Evolutionary conservation across 2,113 vertebrate genomes (phyloP), one percentile per base, ranked within the genome.

Genomic region (Corythaixoides concolor): DNA sequence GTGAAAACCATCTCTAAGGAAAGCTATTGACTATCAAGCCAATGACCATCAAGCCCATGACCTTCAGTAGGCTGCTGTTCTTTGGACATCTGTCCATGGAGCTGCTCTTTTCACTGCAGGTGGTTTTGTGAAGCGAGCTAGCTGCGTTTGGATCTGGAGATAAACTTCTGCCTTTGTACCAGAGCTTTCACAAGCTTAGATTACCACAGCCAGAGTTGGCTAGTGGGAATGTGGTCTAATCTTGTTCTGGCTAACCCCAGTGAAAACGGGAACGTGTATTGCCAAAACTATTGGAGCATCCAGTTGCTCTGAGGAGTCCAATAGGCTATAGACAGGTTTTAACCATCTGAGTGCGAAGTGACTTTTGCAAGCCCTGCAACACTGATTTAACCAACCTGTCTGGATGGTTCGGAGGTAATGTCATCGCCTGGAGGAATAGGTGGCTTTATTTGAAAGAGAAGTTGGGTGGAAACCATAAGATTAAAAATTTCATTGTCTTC

Each of bases 251-350:
- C 70, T 75, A 90, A 94, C 78, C 87, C 88, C 17, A 27, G 85
- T 69, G 66, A 73, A 94, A 96, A 93, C 73, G 32, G 67, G 58
- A 56, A 26, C 1, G 2, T 22, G 58, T 39, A 27, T 58, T 93
- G 89, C 81, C 93, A 91, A 78, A 89, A 47, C 50, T 83, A 24
- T 33, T 49, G 91, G 81, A 90, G 94, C 90, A 79, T 85, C 78
- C 78, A 85, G 67, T 97, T 92, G 89, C 77, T 85, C 45, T 0
- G 0, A 37, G 95, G 74, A 96, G 89, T 93, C 78, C 63, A 53
- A 18, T 91, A 82, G 73, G 95, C 87, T 78, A 7, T 69, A 72
- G 73, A 68, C 89, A 77, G 91, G 93, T 95, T 96, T 88, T 63
- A 81, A 64, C 58, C 2, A 0, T 87, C 47, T 73, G 91, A 77